Base-by-base conservation (phyloP, 2,797 vertebrate genomes). In the Lagodon rhomboides region DNA sequence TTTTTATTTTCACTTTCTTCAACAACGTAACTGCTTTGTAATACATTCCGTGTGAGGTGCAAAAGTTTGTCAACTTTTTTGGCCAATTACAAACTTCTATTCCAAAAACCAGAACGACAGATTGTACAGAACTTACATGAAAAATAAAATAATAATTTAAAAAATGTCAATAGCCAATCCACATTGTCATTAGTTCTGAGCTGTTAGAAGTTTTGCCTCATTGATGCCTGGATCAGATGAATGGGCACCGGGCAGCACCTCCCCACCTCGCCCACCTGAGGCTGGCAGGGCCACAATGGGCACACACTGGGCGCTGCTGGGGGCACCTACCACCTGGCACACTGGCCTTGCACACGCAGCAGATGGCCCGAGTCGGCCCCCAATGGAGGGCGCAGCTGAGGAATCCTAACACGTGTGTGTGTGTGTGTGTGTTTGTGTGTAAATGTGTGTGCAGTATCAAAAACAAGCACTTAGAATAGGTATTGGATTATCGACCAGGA, bases 261-360 rank as follows among this genome's bases (percentile, higher is more conserved):
- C 51, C 41, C 5, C 73, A 54, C 64, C 20, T 23, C 30, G 63
- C 72, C 68, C 87, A 92, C 90, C 92, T 93, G 89, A 93, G 89
- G 82, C 87, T 91, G 89, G 90, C 89, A 83, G 5, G 13, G 77
- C 77, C 87, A 90, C 83, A 90, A 90, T 88, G 84, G 84, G 83
- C 75, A 71, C 87, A 77, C 83, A 75, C 62, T 20, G 34, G 80
- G 86, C 72, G 65, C 55, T 25, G 59, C 34, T 44, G 59, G 76
- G 77, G 84, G 84, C 81, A 85, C 68, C 75, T 27, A 74, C 87
- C 90, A 91, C 87, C 86, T 92, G 92, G 87, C 80, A 89, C 75
- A 85, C 80, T 73, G 89, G 84, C 85, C 67, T 60, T 54, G 78
- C 74, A 70, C 78, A 85, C 72, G 67, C 59, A 77, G 72, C 92